phyloP scores from a whole-genome alignment of 2,113 vertebrate species.

The Phocoena sinus region DNA sequence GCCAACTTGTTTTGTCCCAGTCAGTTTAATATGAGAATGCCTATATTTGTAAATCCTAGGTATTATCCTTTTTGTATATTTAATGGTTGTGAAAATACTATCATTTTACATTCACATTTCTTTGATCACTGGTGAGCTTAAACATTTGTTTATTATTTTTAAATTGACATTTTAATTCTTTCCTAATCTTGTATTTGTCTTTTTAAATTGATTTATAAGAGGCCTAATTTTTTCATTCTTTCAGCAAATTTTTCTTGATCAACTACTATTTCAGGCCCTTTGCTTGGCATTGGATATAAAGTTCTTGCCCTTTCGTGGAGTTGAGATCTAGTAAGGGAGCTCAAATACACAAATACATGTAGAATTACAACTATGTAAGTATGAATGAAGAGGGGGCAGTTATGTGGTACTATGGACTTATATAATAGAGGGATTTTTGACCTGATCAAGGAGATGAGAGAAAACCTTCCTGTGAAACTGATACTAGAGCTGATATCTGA shows the following conservation, averaged over 20 bases:
- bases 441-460: neutral
- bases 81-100: neutral
- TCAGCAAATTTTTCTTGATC: neutral
- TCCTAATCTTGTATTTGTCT: neutral
- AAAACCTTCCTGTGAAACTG: neutral
- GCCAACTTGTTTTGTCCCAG: neutral
- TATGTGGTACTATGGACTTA: neutral
- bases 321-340: neutral
- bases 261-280: neutral
- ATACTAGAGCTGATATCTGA: neutral
- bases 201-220: neutral
- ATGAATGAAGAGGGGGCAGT: neutral
- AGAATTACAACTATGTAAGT: neutral
- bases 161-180: neutral
- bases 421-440: neutral
- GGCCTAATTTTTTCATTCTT: neutral
- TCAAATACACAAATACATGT: neutral
- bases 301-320: neutral
- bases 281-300: neutral
- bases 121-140: neutral
- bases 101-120: slow-evolving; percentile 1
- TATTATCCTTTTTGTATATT: slow-evolving; percentile 21
- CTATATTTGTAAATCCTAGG: neutral
- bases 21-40: neutral
- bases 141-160: slow-evolving; percentile 41